Evolutionary conservation across 2,888 invertebrate species (phyloP).

Genomic region (Ptilodon capucinus): DNA sequence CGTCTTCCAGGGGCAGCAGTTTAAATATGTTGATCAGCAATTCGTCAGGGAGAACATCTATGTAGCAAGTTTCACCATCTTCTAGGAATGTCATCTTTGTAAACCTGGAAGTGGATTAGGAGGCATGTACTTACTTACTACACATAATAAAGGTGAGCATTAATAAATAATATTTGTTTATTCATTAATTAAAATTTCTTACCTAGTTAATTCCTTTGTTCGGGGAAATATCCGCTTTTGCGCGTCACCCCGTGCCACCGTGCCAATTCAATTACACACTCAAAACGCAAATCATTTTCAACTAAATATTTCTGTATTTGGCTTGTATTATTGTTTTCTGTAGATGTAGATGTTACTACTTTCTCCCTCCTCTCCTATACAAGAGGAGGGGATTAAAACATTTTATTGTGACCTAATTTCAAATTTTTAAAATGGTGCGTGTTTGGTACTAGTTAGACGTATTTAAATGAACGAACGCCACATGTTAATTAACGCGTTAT

Average conservation of each 20-base stretch:
- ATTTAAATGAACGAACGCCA: not conserved
- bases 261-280: too few relatives aligned
- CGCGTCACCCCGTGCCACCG: constrained; percentile 12
- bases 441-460: not conserved
- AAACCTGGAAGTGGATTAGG: not conserved
- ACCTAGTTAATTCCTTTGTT: not conserved
- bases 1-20: constrained; percentile 55
- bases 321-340: constrained; percentile 33
- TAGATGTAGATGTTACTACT: constrained; percentile 20
- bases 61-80: constrained; percentile 24
- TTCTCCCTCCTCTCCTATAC: constrained; percentile 9
- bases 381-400: constrained; percentile 6
- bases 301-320: constrained; percentile 33
- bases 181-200: not conserved
- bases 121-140: not conserved
- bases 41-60: constrained; percentile 67
- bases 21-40: constrained; percentile 65
- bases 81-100: constrained; percentile 35
- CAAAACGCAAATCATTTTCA: constrained; percentile 51
- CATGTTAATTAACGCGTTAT: not conserved
- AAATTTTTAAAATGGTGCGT: not conserved
- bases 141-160: too few relatives aligned
- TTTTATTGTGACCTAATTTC: not conserved
- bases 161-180: not conserved
- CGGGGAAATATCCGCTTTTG: constrained; percentile 20